Conservation (phyloP, 2,888 invertebrate species). For the Pseudococcus longispinus region DNA sequence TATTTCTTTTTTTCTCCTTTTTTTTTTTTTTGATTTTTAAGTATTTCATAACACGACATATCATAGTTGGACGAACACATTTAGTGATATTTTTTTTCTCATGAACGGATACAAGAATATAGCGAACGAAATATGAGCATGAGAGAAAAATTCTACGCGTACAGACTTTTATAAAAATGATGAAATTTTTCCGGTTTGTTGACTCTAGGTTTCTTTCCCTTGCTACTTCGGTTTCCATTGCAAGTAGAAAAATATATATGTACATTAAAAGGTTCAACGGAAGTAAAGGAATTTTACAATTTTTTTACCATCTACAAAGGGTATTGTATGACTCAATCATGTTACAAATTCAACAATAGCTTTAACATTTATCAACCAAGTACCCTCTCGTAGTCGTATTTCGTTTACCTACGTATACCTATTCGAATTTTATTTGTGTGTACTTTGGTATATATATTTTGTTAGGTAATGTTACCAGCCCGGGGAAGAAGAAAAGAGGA, state of each 20-base stretch:
- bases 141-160: conserved; percentile 9
- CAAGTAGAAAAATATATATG: background rate
- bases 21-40: conserved; percentile 17
- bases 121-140: conserved; percentile 13
- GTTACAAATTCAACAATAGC: conserved; percentile 9
- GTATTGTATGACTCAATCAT: background rate
- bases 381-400: background rate
- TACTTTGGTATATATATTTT: background rate
- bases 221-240: background rate
- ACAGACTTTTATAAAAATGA: conserved; percentile 8
- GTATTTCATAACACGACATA: conserved; percentile 30
- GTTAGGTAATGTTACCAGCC: background rate
- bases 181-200: conserved; percentile 34
- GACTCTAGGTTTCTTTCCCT: background rate
- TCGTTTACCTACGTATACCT: background rate
- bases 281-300: conserved; percentile 5
- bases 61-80: conserved; percentile 31
- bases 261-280: conserved; percentile 8
- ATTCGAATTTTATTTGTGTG: background rate
- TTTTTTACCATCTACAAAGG: background rate
- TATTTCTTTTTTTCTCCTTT: conserved; percentile 23
- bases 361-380: background rate
- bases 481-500: background rate
- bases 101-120: background rate
- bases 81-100: conserved; percentile 26